Base-by-base conservation (phyloP, 2,888 invertebrate genomes). In the Ferrisia virgata region DNA sequence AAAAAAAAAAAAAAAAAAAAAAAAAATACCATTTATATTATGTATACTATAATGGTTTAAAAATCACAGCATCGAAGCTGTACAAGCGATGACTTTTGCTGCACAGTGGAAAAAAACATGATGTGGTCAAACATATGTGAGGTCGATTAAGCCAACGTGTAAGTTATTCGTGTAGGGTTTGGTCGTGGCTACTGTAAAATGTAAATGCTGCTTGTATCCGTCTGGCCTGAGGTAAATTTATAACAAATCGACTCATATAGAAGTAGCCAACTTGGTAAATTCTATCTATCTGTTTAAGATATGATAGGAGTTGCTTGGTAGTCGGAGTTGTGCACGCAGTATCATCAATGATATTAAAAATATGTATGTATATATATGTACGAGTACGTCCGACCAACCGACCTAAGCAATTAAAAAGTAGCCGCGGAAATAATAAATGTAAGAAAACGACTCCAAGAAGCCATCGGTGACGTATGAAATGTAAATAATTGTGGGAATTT, bases 401-500 rank as follows among this genome's bases (percentile, higher is more conserved):
- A 72, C 72, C 33, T 36, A 36, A 72, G 33, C 72, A 72, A 72
- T 72, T 72, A 72, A 72, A 72, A 72, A 72, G 33, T 72, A 72
- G 72, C 72, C 72, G 72, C 72, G 33, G 33, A 72, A 72, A 72
- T 72, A 72, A 72, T 33, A 22, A n/a, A 33, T n/a, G n/a, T n/a
- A 72, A 33, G 72, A 72, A 72, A 18, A 8, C 13, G 36, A 36
- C 3, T 2, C 40, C 40, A 4, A n/a, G n/a, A n/a, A n/a, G 64
- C 72, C 72, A 72, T n/a, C 72, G 72, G 72, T 72, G 72, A 72
- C 72, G 72, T 72, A 72, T 72, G 72, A 53, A 81, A 81, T 81
- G 81, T 53, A 81, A 81, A 81, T 81, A 81, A 81, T 53, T 18
- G 81, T 81, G 81, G 58, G 81, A 81, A 81, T 13, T 81, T 81